Conservation (phyloP, 1,140 invertebrate genomes). For the Homalodisca vitripennis region DNA sequence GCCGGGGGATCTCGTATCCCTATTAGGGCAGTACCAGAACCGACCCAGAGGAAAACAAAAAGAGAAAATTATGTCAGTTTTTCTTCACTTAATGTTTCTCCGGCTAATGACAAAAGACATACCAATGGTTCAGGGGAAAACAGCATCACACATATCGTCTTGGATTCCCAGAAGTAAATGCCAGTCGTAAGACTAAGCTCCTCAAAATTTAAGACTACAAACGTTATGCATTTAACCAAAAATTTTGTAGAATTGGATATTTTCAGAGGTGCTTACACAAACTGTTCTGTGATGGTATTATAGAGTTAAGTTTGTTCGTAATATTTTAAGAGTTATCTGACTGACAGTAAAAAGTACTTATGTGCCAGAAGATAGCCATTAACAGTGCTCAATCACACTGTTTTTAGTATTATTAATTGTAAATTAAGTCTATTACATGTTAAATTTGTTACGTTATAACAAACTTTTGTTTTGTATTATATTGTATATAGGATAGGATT, state of each 20-base stretch:
- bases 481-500: not conserved
- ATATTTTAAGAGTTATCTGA: not conserved
- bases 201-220: not conserved
- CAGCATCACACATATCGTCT: constrained; percentile 33
- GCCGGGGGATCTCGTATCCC: constrained; percentile 37
- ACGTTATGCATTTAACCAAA: not conserved
- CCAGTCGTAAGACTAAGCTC: not conserved
- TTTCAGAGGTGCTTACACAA: constrained; percentile 2
- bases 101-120: constrained; percentile 28
- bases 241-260: not conserved
- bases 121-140: constrained; percentile 29
- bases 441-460: not conserved
- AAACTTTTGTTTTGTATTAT: not conserved
- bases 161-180: constrained; percentile 30
- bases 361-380: constrained; percentile 18
- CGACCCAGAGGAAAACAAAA: constrained; percentile 30
- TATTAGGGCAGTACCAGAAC: constrained; percentile 33
- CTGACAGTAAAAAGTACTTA: not conserved
- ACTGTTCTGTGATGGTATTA: constrained; percentile 15
- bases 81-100: constrained; percentile 31
- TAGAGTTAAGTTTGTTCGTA: not conserved
- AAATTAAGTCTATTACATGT: not conserved
- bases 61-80: constrained; percentile 31
- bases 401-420: not conserved
- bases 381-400: not conserved